These are phyloP conservation scores for Protodeltote pygarga DNA, from an alignment of 2,888 invertebrate species.

Conservation along the genomic window DNA sequence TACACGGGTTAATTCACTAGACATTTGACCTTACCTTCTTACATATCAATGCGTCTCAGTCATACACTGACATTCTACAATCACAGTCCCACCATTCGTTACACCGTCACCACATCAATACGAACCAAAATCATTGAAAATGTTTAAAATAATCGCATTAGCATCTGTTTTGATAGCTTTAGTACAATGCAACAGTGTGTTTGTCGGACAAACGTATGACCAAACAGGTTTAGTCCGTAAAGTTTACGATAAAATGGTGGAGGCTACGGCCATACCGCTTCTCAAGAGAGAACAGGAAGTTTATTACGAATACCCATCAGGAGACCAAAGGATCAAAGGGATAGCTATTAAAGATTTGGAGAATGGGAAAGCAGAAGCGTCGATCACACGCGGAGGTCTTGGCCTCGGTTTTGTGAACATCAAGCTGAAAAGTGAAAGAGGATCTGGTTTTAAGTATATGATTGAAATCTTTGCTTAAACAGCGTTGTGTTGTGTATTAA, in stretches of 20 bases:
- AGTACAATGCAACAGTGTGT: conserved; percentile 52
- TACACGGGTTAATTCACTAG: conserved; percentile 22
- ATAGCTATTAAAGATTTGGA: conserved; percentile 50
- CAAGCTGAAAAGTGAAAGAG: conserved; percentile 71
- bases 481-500: background rate
- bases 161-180: conserved; percentile 14
- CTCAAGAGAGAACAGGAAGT: conserved; percentile 60
- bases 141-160: conserved; percentile 42
- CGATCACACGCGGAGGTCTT: conserved; percentile 70
- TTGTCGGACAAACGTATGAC: conserved; percentile 64
- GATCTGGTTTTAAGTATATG: conserved; percentile 64
- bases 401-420: conserved; percentile 68
- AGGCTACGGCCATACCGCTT: conserved; percentile 53
- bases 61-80: conserved; percentile 17
- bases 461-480: conserved; percentile 63
- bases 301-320: conserved; percentile 60
- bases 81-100: conserved; percentile 21
- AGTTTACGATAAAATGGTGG: conserved; percentile 58
- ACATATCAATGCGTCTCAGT: conserved; percentile 30
- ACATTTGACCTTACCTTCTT: conserved; percentile 44
- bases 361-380: conserved; percentile 62
- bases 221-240: conserved; percentile 57
- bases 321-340: conserved; percentile 67
- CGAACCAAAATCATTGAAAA: conserved; percentile 20
- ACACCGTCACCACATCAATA: conserved; percentile 11